phyloP scores from a whole-genome alignment of 2,113 vertebrate genomes.

The Xenopus laevis region DNA sequence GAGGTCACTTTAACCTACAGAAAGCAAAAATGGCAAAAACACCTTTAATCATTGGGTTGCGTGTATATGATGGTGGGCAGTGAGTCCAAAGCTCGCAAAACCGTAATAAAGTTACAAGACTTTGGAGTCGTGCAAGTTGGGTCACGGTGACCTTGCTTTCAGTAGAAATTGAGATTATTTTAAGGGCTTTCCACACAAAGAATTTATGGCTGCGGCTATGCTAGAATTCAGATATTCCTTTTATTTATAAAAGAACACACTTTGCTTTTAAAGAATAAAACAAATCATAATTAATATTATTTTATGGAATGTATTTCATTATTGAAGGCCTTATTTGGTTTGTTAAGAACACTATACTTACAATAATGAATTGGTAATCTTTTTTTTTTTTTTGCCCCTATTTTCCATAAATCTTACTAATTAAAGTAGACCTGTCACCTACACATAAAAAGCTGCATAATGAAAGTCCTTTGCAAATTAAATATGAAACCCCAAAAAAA shows the following conservation, averaged over 20 bases:
- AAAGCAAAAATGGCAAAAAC: slow-evolving; percentile 63
- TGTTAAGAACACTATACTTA: not conserved
- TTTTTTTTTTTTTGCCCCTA: not conserved
- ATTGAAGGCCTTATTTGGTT: not conserved
- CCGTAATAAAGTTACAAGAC: slow-evolving; percentile 63
- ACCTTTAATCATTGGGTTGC: slow-evolving; percentile 68
- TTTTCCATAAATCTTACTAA: no score
- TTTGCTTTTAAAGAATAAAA: not conserved
- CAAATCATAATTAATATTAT: not conserved
- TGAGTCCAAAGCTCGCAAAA: slow-evolving; percentile 60
- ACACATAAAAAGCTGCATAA: no score
- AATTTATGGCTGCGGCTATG: slow-evolving; percentile 50
- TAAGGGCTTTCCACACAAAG: slow-evolving; percentile 53
- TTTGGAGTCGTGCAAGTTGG: slow-evolving; percentile 66
- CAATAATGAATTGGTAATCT: not conserved
- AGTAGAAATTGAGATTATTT: slow-evolving; percentile 59
- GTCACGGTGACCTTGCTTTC: slow-evolving; percentile 69
- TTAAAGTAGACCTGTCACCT: no score
- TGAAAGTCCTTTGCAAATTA: no score
- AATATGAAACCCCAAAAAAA: no score
- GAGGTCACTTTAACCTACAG: slow-evolving; percentile 70
- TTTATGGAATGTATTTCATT: not conserved
- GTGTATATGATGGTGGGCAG: slow-evolving; percentile 56
- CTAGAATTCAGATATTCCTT: slow-evolving; percentile 15
- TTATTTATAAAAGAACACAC: not conserved